Evolutionary conservation across 1,140 invertebrate species (phyloP).

Genomic region (Drosophila setifemur): DNA sequence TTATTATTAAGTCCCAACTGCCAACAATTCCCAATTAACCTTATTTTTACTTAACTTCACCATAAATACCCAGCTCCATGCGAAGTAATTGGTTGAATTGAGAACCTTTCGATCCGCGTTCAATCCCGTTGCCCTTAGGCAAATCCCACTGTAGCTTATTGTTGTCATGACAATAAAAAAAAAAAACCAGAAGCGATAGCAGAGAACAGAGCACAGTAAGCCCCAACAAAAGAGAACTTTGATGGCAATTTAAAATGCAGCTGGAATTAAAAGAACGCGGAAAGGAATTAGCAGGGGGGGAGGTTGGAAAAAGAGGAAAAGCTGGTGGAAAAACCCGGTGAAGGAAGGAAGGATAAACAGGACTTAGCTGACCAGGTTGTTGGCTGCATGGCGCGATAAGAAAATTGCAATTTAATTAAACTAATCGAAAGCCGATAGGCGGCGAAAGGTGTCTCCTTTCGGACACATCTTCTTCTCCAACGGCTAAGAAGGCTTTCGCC

Average conservation of each 20-base stretch:
- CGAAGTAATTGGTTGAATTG: too few species aligned
- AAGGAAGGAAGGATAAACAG: conserved; percentile 39
- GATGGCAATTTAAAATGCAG: conserved; percentile 29
- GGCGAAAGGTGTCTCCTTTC: conserved; percentile 25
- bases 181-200: too few species aligned
- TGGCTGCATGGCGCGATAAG: conserved; percentile 43
- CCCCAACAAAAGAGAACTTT: conserved; percentile 14
- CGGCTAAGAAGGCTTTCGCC: not conserved
- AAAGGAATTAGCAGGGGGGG: not conserved
- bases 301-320: not conserved
- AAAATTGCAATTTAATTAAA: conserved; percentile 72
- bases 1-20: too few species aligned
- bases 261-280: conserved; percentile 14
- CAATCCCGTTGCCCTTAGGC: not conserved
- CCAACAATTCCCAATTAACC: too few species aligned
- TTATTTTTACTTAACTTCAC: too few species aligned
- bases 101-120: too few species aligned
- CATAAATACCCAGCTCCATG: too few species aligned
- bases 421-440: conserved; percentile 78
- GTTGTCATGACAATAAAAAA: too few species aligned
- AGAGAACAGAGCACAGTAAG: not conserved
- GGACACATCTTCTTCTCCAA: conserved; percentile 6
- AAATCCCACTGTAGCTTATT: not conserved
- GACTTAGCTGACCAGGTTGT: conserved; percentile 44
- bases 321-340: too few species aligned